phyloP scores from a whole-genome alignment of 2,888 invertebrate species.

The Agapostemon virescens region DNA sequence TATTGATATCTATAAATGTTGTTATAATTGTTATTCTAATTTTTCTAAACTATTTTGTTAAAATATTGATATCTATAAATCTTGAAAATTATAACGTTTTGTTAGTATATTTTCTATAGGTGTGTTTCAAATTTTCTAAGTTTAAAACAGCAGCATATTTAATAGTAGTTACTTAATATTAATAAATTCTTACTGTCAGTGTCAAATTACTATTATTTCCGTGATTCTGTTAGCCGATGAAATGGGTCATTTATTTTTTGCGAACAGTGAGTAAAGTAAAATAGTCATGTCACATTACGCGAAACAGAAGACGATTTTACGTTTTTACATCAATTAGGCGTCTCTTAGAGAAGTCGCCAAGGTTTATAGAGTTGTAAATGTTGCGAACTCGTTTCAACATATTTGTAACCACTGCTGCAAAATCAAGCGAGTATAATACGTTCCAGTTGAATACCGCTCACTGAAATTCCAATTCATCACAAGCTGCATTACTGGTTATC shows the following conservation, averaged over 20 bases:
- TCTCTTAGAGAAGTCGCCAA: background rate
- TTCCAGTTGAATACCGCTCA: background rate
- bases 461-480: background rate
- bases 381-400: background rate
- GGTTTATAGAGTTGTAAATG: background rate
- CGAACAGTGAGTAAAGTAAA: background rate
- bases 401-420: background rate
- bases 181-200: no score
- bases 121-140: no score
- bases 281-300: background rate
- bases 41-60: no score
- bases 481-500: background rate
- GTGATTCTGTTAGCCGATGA: background rate
- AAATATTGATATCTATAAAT: no score
- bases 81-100: background rate
- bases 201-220: no score
- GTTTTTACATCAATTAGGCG: no score
- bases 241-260: background rate
- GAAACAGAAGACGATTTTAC: background rate
- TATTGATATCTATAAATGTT: background rate
- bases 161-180: no score
- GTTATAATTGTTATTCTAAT: no score
- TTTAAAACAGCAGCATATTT: background rate
- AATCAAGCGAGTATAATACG: background rate
- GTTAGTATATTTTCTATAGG: background rate